Conservation (phyloP, 2,797 vertebrate genomes). For the Ispidina picta region DNA sequence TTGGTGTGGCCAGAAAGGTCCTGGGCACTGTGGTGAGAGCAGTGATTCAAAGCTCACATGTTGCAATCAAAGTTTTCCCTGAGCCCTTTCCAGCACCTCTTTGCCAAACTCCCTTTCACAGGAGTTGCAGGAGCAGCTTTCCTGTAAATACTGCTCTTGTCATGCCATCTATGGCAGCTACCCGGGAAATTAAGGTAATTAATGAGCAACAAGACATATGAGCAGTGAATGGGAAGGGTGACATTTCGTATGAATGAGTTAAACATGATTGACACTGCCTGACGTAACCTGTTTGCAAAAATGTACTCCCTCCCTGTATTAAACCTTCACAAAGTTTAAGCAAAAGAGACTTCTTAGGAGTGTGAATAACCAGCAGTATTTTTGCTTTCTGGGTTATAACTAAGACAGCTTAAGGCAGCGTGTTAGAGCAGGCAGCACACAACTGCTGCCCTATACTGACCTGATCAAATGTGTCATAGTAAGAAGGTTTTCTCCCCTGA, state of each 20-base stretch:
- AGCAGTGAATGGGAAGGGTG: neutral
- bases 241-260: neutral
- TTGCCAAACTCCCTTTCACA: neutral
- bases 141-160: neutral
- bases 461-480: neutral
- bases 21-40: neutral
- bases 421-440: neutral
- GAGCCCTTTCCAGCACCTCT: neutral
- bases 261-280: neutral
- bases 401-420: neutral
- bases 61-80: neutral
- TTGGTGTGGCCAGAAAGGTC: neutral
- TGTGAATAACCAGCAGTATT: neutral
- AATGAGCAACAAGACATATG: neutral
- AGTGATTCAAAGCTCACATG: neutral
- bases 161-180: neutral
- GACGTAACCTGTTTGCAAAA: neutral
- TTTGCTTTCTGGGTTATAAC: neutral
- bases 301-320: rapidly evolving
- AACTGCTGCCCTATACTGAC: neutral
- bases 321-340: neutral
- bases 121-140: neutral
- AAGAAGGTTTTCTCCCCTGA: neutral
- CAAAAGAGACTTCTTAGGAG: neutral
- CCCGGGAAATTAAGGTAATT: neutral